Base-by-base conservation (phyloP, 2,113 vertebrate genomes). In the Tychaedon coryphoeus region DNA sequence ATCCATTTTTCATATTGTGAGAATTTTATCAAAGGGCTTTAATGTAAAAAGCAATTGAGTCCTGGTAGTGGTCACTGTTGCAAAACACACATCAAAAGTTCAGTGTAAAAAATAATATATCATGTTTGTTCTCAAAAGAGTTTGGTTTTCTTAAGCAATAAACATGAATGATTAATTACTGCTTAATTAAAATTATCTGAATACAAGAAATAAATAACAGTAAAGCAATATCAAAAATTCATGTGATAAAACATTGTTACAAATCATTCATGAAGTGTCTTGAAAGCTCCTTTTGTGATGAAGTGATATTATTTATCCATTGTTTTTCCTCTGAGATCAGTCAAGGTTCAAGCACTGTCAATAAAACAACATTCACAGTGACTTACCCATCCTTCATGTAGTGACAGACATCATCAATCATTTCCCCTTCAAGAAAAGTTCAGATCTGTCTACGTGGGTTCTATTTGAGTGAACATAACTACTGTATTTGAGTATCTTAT, bases 321-420 rank as follows among this genome's bases (percentile, higher is more conserved):
- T 95, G 70, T 71, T 95, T 77, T 92, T 92, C 85, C 51, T 91
- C 57, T 91, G 54, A 92, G 73, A 95, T 96, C 74, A 92, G 90
- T 78, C 76, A 86, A 57, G 34, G 69, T 71, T 65, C 91, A 87
- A 91, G 28, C 18, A 42, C 31, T 82, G 62, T 86, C 81, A 86
- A 82, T 86, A 95, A 92, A 92, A 70, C 6, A 76, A 31, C 40
- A 66, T 56, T 87, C 75, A 62, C 36, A 92, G 48, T 23, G 65
- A 42, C 24, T 84, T 83, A 70, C 36, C 51, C 62, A 83, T 95
- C 31, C 22, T 81, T 92, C 67, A 61, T 13, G 25, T 40, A 42
- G 50, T 10, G 62, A 64, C 51, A 72, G 58, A 61, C 29, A 57
- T 50, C 78, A 93, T 92, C 81, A 84, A 92, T 90, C 81, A 85